phyloP scores from a whole-genome alignment of 2,113 vertebrate species.

The Corythornis vintsioides region DNA sequence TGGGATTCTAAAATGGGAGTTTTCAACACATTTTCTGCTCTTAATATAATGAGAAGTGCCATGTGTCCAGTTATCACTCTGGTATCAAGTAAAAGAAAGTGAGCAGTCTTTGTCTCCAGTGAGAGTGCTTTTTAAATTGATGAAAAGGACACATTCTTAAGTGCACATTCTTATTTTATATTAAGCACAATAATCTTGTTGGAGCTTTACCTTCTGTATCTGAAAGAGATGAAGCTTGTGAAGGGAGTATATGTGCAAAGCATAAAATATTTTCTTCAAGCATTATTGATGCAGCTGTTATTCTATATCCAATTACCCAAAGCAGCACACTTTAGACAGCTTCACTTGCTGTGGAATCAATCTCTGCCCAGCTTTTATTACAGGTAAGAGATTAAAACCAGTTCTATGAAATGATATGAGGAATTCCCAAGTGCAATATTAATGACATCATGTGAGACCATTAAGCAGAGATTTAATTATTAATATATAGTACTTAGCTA shows the following conservation, averaged over 20 bases:
- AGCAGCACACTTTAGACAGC: not conserved
- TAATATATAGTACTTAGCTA: not conserved
- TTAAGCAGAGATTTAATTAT: slow-evolving; percentile 8
- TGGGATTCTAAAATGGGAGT: not conserved
- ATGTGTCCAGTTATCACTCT: rapidly evolving
- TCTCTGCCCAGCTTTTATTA: slow-evolving; percentile 5
- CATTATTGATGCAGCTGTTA: not conserved
- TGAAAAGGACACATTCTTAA: not conserved
- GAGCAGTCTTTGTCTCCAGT: not conserved
- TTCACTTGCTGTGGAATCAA: slow-evolving; percentile 20
- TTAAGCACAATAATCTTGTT: not conserved
- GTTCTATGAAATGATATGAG: not conserved
- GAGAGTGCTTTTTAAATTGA: not conserved
- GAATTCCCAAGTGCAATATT: not conserved
- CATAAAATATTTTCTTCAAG: not conserved
- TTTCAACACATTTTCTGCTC: not conserved
- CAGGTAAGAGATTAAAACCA: slow-evolving; percentile 16
- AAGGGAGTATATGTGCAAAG: not conserved
- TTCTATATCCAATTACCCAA: not conserved
- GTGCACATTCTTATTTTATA: not conserved
- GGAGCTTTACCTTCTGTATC: not conserved
- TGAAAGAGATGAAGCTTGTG: not conserved
- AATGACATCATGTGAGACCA: not conserved
- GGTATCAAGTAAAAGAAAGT: not conserved
- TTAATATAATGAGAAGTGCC: not conserved